These are phyloP conservation scores for Bufotes viridis DNA, from an alignment of 2,797 vertebrate species.

Conservation along the genomic window DNA sequence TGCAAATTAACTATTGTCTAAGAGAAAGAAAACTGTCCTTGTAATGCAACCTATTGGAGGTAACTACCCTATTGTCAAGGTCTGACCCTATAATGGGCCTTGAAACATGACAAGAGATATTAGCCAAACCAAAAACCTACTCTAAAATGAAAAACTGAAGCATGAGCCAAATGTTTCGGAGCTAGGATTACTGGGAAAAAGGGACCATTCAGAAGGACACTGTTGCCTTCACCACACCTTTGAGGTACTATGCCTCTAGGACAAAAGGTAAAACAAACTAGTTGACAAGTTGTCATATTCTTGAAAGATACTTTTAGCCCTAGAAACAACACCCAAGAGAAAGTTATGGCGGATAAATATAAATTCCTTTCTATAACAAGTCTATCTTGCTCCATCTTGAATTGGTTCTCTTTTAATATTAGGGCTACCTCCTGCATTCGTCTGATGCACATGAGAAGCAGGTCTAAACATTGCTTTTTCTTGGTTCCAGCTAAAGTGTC, in stretches of 20 bases:
- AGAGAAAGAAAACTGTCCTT: too few species aligned
- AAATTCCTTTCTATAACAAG: constrained; percentile 10
- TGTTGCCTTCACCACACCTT: background rate
- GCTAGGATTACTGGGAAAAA: background rate
- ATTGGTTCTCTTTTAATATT: background rate
- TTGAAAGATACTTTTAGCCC: background rate
- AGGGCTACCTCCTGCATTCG: background rate
- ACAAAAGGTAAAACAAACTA: background rate
- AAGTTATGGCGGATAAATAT: constrained; percentile 7
- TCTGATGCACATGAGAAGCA: constrained; percentile 17
- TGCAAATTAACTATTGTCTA: too few species aligned
- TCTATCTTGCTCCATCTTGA: background rate
- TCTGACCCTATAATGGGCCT: too few species aligned
- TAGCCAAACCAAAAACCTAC: too few species aligned
- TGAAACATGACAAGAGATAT: too few species aligned
- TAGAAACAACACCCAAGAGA: background rate
- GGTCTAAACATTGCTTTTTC: constrained; percentile 9
- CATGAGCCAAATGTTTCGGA: too few species aligned
- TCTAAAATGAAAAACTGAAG: too few species aligned
- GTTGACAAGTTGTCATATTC: background rate
- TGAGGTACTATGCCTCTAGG: background rate
- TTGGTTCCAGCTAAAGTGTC: constrained; percentile 15
- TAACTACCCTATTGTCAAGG: too few species aligned
- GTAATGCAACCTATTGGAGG: too few species aligned
- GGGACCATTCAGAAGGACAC: background rate